A percentile compares a stretch with the other conserved stretches of the same genome.
Conservation (phyloP, 53 echinoderm and acorn worm species). For the Astropecten irregularis region DNA sequence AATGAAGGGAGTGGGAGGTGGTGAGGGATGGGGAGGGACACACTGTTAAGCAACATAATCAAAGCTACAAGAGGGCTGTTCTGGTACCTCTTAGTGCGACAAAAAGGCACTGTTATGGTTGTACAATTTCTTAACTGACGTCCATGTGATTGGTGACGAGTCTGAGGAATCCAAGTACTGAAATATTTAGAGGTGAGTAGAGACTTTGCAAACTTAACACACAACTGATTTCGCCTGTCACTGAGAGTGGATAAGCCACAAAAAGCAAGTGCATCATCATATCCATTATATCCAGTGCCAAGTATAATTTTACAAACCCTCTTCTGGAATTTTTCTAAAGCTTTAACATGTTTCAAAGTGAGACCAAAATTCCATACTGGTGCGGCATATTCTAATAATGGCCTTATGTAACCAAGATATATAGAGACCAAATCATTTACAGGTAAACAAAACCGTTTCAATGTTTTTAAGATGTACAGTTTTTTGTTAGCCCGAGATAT, state of each 20-base stretch:
- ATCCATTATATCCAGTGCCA: background rate
- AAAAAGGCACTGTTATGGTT: background rate
- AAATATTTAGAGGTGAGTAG: background rate
- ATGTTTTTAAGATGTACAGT: slow-evolving; percentile 43
- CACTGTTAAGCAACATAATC: too few species aligned
- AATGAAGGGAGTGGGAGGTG: too few species aligned
- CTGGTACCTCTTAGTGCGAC: slow-evolving; percentile 14
- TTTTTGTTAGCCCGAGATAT: slow-evolving; percentile 10
- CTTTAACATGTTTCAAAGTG: slow-evolving; percentile 10
- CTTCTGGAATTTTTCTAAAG: slow-evolving; percentile 43
- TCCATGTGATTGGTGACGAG: too few species aligned
- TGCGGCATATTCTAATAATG: slow-evolving; percentile 39
- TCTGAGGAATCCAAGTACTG: too few species aligned
- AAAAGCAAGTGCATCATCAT: slow-evolving; percentile 18
- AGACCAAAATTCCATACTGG: slow-evolving; percentile 49
- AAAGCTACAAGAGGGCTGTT: slow-evolving; percentile 10
- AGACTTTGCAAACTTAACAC: slow-evolving; percentile 21
- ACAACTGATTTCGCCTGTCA: slow-evolving; percentile 5
- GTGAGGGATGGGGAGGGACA: too few species aligned
- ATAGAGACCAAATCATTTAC: slow-evolving; percentile 35
- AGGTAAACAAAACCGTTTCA: slow-evolving; percentile 37
- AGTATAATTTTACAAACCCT: slow-evolving; percentile 29
- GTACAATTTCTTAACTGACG: slow-evolving; percentile 9
- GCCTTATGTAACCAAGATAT: slow-evolving; percentile 44
- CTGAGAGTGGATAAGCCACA: background rate